Evolutionary conservation across 2,797 vertebrate species (phyloP).

Genomic region (Psittacula echo): DNA sequence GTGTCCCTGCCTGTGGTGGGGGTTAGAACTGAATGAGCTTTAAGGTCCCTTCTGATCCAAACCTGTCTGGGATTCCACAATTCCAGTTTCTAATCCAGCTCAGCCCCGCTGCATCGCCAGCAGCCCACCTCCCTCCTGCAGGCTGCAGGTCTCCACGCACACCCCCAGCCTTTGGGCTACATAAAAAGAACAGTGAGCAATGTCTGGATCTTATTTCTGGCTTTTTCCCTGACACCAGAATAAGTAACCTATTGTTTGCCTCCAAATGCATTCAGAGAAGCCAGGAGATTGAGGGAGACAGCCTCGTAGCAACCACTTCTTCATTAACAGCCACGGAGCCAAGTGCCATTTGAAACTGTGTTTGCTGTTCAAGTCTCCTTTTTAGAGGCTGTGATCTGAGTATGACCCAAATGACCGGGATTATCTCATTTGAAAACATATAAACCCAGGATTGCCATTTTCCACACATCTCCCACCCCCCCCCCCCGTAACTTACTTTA

Average conservation of each 20-base stretch:
- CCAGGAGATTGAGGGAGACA: not conserved
- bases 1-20: not conserved
- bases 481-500: not conserved
- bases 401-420: not conserved
- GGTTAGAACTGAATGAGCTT: not conserved
- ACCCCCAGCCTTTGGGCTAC: not conserved
- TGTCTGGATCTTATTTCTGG: not conserved
- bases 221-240: not conserved
- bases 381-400: not conserved
- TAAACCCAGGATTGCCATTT: slow-evolving; percentile 42
- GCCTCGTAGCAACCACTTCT: not conserved
- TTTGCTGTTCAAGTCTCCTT: slow-evolving; percentile 15
- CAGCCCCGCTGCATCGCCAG: fast-evolving
- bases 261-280: not conserved
- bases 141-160: not conserved
- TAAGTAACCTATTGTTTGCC: not conserved
- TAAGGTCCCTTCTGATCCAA: not conserved
- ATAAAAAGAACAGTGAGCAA: not conserved
- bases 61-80: not conserved
- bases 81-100: not conserved
- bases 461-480: not conserved
- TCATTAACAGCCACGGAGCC: not conserved
- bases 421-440: slow-evolving; percentile 11
- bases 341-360: not conserved
- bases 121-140: not conserved